Evolutionary conservation across 1,140 invertebrate species (phyloP), one percentile per base, ranked within the genome.

Genomic region (Sipha flava): DNA sequence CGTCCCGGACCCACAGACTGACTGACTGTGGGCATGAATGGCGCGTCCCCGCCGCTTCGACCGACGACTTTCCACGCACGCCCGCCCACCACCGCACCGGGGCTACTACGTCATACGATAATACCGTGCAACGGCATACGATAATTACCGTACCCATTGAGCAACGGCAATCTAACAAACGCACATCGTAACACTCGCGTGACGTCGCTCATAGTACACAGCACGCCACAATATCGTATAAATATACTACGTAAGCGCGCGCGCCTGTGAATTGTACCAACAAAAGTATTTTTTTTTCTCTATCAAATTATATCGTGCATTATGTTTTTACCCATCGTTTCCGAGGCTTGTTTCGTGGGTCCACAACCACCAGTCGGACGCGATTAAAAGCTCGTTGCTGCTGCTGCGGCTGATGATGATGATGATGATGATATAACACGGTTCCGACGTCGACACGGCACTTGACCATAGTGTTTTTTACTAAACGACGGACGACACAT

Each of bases 1-100:
- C 73, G 47, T 40, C 6, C 52, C 34, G 34, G 37, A 43, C n/a
- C 73, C 73, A 59, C 73, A 77, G 73, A 77, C 73, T 26, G 34
- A 77, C 73, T 77, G 72, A 57, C 72, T 77, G 49, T 75, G 73
- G 18, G 52, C 73, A 77, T 77, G 73, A 77, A 77, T 77, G 73
- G 73, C 72, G n/a, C 31, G 62, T 40, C 62, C 31, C 62, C 21
- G 52, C 72, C 29, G 40, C 40, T 6, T 7, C 70, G 47, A 57
- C n/a, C 1, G n/a, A 57, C n/a, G 21, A 23, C 73, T n/a, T 37
- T 54, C 43, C 47, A 54, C 70, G 47, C 70, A 37, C 26, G 29
- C 68, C 23, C 49, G n/a, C 49, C 16, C 34, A 23, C 72, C 49
- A 7, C 23, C 52, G 34, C 34, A 43, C 52, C 70, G 45, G 29